Base-by-base conservation (phyloP, 2,888 invertebrate species). In the Trichogramma evanescens region DNA sequence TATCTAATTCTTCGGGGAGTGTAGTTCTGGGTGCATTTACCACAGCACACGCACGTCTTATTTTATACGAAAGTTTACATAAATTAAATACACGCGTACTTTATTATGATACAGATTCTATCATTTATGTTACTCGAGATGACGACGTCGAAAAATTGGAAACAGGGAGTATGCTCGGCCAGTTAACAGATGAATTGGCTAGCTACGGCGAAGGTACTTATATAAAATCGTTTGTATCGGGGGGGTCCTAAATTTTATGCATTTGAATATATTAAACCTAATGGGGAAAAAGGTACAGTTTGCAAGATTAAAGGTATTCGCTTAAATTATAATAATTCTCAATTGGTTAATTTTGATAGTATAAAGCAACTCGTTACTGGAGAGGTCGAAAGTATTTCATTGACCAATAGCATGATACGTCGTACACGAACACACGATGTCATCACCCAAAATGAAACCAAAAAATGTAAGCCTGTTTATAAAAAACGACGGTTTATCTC, bases 71-170 rank as follows among this genome's bases (percentile, higher is more conserved):
- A 26, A 26, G 26, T 26, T 26, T 26, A 26, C 3, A 26, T 26
- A 26, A 26, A 26, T 26, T 26, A 26, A 26, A 26, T 26, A 26
- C 26, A 26, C 4, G 69, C 71, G 57, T 63, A 78, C 1, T 75
- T 6, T 63, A 59, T 44, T 50, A 50, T 41, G 61, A 64, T 26
- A 61, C 61, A 4, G 56, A 63, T 42, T 56, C 51, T 1, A 39
- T 53, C 4, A 49, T 63, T 3, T 59, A 26, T 53, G 26, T 57
- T 3, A 50, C n/a, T 43, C n/a, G 38, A 4, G 40, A n/a, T 5
- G 39, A 6, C 6, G n/a, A 6, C 6, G 39, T 39, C 0, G 46
- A 41, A 55, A 48, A 55, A 13, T 10, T 13, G 39, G 40, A 38
- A 10, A 6, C 40, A 5, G 41, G 55, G 1, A 48, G 3, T 48